Percentiles rank a stretch among this genome's conserved stretches.
These are phyloP conservation scores for Drosophila mercatorum DNA, from an alignment of 2,888 invertebrate genomes.

Conservation along the genomic window DNA sequence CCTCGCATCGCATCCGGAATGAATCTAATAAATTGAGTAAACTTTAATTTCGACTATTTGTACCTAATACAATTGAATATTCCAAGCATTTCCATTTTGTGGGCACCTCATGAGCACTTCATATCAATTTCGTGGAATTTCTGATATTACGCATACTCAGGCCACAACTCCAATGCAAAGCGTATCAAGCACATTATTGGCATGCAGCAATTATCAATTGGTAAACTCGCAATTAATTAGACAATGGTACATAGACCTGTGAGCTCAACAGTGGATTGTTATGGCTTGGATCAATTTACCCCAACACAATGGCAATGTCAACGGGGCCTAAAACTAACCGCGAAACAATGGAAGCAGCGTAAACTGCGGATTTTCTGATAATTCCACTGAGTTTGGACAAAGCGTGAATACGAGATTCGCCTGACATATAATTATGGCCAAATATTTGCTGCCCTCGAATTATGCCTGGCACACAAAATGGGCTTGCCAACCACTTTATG, in stretches of 20 bases:
- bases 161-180: not conserved
- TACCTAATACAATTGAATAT: not conserved
- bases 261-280: constrained; percentile 16
- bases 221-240: constrained; percentile 8
- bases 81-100: not conserved
- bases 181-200: not conserved
- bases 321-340: not conserved
- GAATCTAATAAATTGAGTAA: not conserved
- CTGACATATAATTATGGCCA: constrained; percentile 49
- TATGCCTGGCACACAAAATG: constrained; percentile 38
- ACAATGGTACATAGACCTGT: not conserved
- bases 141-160: constrained; percentile 24
- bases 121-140: not conserved
- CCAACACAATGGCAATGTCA: not conserved
- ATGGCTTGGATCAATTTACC: constrained; percentile 1
- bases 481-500: constrained; percentile 56
- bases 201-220: constrained; percentile 14
- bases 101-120: not conserved
- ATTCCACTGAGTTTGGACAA: constrained; percentile 20
- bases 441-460: constrained; percentile 49
- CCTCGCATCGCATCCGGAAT: not conserved
- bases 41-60: not conserved
- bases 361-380: constrained; percentile 17
- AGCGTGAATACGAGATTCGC: constrained; percentile 20
- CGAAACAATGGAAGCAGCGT: constrained; percentile 4